phyloP scores from a whole-genome alignment of 2,113 vertebrate species.

The Cryptotis parvus region DNA sequence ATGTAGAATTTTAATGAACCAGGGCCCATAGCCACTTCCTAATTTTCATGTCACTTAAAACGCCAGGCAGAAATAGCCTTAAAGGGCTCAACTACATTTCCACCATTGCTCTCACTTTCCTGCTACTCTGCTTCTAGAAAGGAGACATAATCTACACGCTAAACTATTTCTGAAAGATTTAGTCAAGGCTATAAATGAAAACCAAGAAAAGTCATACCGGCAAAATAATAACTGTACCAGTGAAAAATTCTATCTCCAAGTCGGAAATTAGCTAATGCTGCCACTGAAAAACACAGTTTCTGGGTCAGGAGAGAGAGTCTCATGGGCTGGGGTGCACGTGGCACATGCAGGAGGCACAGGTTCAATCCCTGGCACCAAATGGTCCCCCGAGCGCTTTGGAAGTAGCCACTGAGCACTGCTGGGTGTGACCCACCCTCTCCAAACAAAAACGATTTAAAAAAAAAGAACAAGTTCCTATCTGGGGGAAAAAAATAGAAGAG shows the following conservation, averaged over 20 bases:
- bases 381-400: too few species aligned
- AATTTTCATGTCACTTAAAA: slow-evolving; percentile 51
- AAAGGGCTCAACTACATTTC: slow-evolving; percentile 24
- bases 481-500: slow-evolving; percentile 17
- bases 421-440: too few species aligned
- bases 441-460: too few species aligned
- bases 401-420: too few species aligned
- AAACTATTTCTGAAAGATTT: slow-evolving; percentile 83
- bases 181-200: slow-evolving; percentile 84
- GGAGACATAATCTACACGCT: slow-evolving; percentile 50
- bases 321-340: too few species aligned
- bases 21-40: not conserved
- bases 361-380: too few species aligned
- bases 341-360: too few species aligned
- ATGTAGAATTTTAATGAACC: slow-evolving; percentile 34
- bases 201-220: slow-evolving; percentile 64
- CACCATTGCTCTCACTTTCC: slow-evolving; percentile 4
- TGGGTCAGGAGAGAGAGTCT: not conserved
- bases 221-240: slow-evolving; percentile 58
- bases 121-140: slow-evolving; percentile 49
- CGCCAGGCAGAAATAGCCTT: slow-evolving; percentile 25
- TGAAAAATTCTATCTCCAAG: slow-evolving; percentile 68
- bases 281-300: slow-evolving; percentile 8
- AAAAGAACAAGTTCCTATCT: not conserved
- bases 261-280: slow-evolving; percentile 54